These are phyloP conservation scores for Tricholauxania praeusta DNA, from an alignment of 2,888 invertebrate species.

Conservation along the genomic window DNA sequence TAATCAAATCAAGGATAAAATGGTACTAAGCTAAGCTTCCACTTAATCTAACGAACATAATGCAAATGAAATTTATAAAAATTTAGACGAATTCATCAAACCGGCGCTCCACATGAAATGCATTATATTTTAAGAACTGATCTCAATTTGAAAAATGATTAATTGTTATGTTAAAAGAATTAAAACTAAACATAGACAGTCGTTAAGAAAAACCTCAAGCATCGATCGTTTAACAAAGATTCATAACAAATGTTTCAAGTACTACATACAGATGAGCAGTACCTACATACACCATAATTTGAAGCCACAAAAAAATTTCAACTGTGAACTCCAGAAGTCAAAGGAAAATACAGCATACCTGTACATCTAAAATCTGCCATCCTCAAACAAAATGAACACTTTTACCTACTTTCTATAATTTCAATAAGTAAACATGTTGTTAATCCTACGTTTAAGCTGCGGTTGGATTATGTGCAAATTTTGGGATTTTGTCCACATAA, in stretches of 20 bases:
- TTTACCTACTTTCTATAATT: neutral
- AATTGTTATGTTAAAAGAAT: neutral
- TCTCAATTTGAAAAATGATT: slow-evolving; percentile 18
- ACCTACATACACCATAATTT: too few relatives aligned
- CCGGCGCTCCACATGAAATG: slow-evolving; percentile 3
- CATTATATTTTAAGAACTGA: neutral
- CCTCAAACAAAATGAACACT: neutral
- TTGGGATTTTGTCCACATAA: slow-evolving; percentile 5
- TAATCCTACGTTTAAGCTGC: neutral
- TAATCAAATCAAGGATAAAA: too few relatives aligned
- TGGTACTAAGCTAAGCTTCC: too few relatives aligned
- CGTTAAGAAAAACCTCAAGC: neutral
- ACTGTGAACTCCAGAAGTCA: neutral
- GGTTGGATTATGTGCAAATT: slow-evolving; percentile 16
- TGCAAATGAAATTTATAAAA: neutral
- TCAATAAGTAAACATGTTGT: neutral
- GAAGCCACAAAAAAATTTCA: slow-evolving; percentile 1
- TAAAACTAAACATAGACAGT: neutral
- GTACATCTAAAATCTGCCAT: neutral
- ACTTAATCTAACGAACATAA: too few relatives aligned
- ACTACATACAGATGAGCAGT: neutral
- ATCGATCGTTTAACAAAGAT: neutral
- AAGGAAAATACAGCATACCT: neutral
- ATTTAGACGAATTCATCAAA: neutral
- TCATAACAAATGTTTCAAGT: neutral